A percentile compares a stretch with the other conserved stretches of the same genome.
phyloP scores from a whole-genome alignment of 2,888 invertebrate genomes.

The Agriotes lineatus region DNA sequence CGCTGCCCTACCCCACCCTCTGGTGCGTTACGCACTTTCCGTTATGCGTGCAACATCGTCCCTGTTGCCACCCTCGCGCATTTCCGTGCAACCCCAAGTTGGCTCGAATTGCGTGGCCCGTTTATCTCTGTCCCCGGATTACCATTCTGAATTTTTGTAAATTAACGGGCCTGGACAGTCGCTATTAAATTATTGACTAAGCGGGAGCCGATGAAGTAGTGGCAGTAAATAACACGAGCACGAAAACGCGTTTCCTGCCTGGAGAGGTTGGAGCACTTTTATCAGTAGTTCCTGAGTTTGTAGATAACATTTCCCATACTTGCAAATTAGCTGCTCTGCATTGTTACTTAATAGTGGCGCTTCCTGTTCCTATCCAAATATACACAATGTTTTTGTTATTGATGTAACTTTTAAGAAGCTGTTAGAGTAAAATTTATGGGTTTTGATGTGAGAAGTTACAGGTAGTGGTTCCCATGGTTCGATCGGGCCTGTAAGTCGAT shows the following conservation, averaged over 20 bases:
- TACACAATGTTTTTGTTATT: no score
- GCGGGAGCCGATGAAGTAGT: not conserved
- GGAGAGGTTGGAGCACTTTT: slow-evolving; percentile 23
- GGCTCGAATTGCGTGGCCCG: slow-evolving; percentile 29
- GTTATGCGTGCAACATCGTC: slow-evolving; percentile 20
- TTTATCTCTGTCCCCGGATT: slow-evolving; percentile 26
- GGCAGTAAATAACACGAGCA: not conserved
- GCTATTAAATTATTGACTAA: not conserved
- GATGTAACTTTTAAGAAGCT: no score
- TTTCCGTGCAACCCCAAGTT: slow-evolving; percentile 36
- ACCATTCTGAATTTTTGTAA: slow-evolving; percentile 15
- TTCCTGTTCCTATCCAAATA: not conserved
- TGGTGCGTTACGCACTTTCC: slow-evolving; percentile 31
- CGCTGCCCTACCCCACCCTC: slow-evolving; percentile 41
- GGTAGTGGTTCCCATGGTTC: no score
- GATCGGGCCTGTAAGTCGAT: no score
- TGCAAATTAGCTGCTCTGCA: not conserved
- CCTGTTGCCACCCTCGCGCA: slow-evolving; percentile 16
- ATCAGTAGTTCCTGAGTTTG: not conserved
- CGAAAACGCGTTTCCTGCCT: not conserved
- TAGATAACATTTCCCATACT: not conserved
- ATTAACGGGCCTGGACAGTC: not conserved
- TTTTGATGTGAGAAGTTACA: no score
- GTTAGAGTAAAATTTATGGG: no score
- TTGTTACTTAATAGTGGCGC: not conserved